Conservation (phyloP, 2,113 vertebrate species). For the Psilopogon haemacephalus region DNA sequence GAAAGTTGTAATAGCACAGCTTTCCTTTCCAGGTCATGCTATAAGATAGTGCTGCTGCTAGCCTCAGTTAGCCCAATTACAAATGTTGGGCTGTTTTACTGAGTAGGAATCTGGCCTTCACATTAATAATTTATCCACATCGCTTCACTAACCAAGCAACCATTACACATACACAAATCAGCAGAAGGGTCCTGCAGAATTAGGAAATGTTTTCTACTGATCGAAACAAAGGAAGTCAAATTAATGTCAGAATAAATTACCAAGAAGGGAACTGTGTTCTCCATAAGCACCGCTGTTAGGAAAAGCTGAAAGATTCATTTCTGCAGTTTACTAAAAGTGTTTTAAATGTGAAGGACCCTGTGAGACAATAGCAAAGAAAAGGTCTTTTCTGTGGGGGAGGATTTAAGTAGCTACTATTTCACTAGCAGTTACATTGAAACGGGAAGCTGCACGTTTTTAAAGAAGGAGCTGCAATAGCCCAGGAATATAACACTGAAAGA, state of each 20-base stretch:
- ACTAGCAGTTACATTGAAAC: not conserved
- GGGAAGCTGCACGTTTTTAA: not conserved
- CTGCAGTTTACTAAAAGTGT: not conserved
- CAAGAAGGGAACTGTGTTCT: not conserved
- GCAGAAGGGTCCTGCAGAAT: slow-evolving; percentile 18
- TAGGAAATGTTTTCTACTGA: slow-evolving; percentile 43
- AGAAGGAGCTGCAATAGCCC: not conserved
- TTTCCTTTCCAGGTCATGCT: not conserved
- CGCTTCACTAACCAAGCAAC: not conserved
- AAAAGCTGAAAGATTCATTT: not conserved
- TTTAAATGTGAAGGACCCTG: not conserved
- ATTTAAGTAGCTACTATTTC: not conserved
- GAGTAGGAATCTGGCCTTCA: slow-evolving; percentile 19
- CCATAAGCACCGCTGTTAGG: not conserved
- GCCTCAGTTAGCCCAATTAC: not conserved
- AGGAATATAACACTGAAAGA: slow-evolving; percentile 22
- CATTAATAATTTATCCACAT: slow-evolving; percentile 50
- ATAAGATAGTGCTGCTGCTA: not conserved
- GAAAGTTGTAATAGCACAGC: not conserved
- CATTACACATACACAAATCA: not conserved
- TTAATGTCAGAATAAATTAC: slow-evolving; percentile 10
- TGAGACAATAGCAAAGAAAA: not conserved
- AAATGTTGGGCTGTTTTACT: not conserved
- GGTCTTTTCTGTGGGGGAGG: not conserved
- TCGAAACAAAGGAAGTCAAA: slow-evolving; percentile 27